These are phyloP conservation scores for Reinhardtius hippoglossoides DNA, from an alignment of 2,113 vertebrate species.

Conservation along the genomic window DNA sequence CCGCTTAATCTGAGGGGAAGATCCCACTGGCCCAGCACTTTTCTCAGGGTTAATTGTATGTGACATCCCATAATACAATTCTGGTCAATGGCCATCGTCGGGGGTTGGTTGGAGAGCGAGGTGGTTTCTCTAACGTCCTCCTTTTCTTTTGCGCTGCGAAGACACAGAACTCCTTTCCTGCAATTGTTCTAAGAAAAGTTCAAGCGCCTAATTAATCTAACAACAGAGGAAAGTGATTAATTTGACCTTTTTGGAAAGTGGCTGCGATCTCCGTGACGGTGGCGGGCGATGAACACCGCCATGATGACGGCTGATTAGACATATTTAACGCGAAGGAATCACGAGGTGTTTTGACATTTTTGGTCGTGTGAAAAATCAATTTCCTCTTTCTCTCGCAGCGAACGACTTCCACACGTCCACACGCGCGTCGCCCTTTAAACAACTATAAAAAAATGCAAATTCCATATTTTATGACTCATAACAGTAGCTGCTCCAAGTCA, in stretches of 20 bases:
- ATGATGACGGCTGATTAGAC: constrained; percentile 53
- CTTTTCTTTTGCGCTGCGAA: neutral
- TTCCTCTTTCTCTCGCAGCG: neutral
- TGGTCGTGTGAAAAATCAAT: neutral
- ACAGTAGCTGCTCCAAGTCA: too few relatives aligned
- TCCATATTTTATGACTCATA: neutral
- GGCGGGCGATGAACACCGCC: constrained; percentile 24
- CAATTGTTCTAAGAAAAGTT: constrained; percentile 43
- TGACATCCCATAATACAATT: constrained; percentile 59
- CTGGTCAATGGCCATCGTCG: constrained; percentile 43
- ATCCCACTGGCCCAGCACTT: constrained; percentile 56
- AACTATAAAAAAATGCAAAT: constrained; percentile 3
- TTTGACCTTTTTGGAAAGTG: constrained; percentile 51
- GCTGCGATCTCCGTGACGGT: neutral
- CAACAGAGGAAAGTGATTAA: constrained; percentile 49
- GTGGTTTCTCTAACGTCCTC: constrained; percentile 18
- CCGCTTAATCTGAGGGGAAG: constrained; percentile 54
- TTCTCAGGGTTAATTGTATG: constrained; percentile 70
- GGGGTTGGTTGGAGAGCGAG: constrained; percentile 8
- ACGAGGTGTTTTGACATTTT: constrained; percentile 15
- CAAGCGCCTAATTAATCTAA: constrained; percentile 56
- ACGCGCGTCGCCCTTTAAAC: neutral
- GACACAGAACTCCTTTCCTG: neutral
- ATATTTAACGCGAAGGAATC: constrained; percentile 27
- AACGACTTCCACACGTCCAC: neutral